Base-by-base conservation (phyloP, 1,140 invertebrate species). In the Drosophila rufa region DNA sequence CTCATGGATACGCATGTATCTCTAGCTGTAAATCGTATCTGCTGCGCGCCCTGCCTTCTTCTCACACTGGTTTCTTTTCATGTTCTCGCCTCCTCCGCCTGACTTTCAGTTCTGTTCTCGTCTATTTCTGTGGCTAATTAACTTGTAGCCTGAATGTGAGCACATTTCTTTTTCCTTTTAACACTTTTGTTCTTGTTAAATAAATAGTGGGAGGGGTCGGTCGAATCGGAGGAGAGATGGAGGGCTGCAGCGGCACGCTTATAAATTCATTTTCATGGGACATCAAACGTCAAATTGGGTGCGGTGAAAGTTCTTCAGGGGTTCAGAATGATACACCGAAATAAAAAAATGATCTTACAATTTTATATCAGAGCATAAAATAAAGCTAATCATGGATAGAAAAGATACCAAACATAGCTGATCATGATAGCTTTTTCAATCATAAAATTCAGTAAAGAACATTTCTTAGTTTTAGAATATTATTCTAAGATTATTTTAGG, bases 51-150 rank as follows among this genome's bases (percentile, higher is more conserved):
- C 42, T 9, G 17, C 15, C 40, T 46, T 11, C 40, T 47, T 19
- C 50, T 50, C 53, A 58, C 67, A 67, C 56, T 66, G 53, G 47
- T 66, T 76, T 76, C 64, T 77, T 78, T 78, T 78, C 74, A 78
- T 77, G 64, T 77, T 77, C 75, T 58, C 73, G 60, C 73, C 61
- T 43, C 15, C 62, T 67, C 45, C 40, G 50, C 25, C 42, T 19
- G 50, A 25, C 19, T 66, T 43, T 66, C 19, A 36, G 53, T 40
- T 53, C 33, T 17, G 38, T 56, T 50, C 25, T 40, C 47, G 51
- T 67, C 60, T 83, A 82, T 79, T 79, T 78, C 60, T 78, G 77
- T 80, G 84, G 84, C 84, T 87, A 89, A 87, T 87, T 87, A 87
- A 87, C 80, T 87, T 87, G 84, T 87, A 80, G 78, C 77, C 65